Evolutionary conservation across 1,140 invertebrate species (phyloP).

Genomic region (Penaeus indicus): DNA sequence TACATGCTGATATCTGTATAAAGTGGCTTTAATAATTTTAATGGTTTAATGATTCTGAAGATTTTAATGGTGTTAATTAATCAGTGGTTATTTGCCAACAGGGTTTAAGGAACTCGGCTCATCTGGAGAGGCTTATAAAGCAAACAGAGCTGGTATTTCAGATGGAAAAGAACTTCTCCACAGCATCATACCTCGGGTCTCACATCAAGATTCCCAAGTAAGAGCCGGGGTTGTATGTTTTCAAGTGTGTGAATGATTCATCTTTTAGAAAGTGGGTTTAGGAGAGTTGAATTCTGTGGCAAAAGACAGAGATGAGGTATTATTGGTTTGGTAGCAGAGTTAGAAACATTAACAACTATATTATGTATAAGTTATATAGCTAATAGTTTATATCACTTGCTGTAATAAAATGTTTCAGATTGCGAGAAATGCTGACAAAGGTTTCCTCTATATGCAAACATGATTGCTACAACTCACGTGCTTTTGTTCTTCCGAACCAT

Average conservation of each 20-base stretch:
- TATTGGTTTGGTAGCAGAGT: no score
- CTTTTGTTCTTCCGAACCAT: conserved; percentile 58
- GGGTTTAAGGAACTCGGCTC: conserved; percentile 74
- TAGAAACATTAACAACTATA: no score
- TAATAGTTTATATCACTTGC: no score
- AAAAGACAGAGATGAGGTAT: no score
- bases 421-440: conserved; percentile 41
- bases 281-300: no score
- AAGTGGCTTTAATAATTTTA: background rate
- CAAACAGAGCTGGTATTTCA: conserved; percentile 71
- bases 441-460: conserved; percentile 47
- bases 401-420: background rate
- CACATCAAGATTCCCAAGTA: conserved; percentile 56
- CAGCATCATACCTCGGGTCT: conserved; percentile 47
- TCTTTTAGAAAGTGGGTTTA: background rate
- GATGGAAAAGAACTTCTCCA: conserved; percentile 68
- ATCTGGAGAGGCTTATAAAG: conserved; percentile 70
- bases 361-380: no score
- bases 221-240: background rate
- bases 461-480: conserved; percentile 49
- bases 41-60: background rate
- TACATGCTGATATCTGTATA: no score
- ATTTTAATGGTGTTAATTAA: no score
- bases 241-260: background rate
- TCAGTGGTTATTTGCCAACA: conserved; percentile 65